Percentiles rank a stretch among this genome's conserved stretches.
Evolutionary conservation across 2,888 invertebrate genomes (phyloP).

Genomic region (Pyralis farinalis): DNA sequence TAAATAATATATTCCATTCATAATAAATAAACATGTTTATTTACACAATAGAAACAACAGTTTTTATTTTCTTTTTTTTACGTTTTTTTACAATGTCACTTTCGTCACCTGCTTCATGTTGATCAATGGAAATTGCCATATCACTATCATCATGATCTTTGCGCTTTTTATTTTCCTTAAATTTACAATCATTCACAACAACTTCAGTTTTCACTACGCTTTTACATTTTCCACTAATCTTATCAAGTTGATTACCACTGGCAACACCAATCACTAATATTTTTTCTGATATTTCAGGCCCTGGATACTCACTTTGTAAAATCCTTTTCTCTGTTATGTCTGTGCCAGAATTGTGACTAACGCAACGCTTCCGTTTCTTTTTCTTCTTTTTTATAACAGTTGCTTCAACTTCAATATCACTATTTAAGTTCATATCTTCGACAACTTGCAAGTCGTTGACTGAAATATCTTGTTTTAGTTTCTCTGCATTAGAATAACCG

Average conservation of each 20-base stretch:
- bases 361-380: too few species aligned
- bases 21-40: too few species aligned
- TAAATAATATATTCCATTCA: too few species aligned
- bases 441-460: too few species aligned
- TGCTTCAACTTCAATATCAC: too few species aligned
- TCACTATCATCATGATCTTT: background rate
- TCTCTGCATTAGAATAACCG: too few species aligned
- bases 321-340: background rate
- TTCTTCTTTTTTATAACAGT: too few species aligned
- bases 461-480: too few species aligned
- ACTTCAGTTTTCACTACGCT: conserved; percentile 7
- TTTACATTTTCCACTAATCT: conserved; percentile 26
- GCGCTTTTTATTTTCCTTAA: conserved; percentile 15
- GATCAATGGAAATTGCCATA: conserved; percentile 9
- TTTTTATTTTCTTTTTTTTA: conserved; percentile 15
- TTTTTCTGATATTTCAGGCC: conserved; percentile 19
- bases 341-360: too few species aligned
- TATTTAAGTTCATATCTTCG: too few species aligned
- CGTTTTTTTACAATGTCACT: conserved; percentile 18
- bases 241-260: conserved; percentile 14
- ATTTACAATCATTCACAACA: conserved; percentile 11
- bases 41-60: too few species aligned
- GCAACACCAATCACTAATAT: conserved; percentile 18
- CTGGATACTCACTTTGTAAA: conserved; percentile 5
- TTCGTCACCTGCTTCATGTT: conserved; percentile 3